Conservation (phyloP, 1,140 invertebrate genomes). For the Anastatus disparis region DNA sequence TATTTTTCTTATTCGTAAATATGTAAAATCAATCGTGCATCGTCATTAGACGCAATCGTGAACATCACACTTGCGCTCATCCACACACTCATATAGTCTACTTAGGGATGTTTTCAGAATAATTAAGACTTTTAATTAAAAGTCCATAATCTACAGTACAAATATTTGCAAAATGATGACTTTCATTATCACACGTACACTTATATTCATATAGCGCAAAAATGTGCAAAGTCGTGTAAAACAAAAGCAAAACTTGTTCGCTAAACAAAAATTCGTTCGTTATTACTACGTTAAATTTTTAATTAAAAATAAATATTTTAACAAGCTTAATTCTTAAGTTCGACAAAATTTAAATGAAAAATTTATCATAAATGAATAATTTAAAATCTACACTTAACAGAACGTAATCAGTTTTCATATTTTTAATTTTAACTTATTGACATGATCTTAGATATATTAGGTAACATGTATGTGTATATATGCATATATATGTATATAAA, state of each 20-base stretch:
- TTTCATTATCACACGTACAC: slow-evolving; percentile 31
- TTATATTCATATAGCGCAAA: slow-evolving; percentile 3
- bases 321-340: slow-evolving; percentile 1
- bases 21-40: slow-evolving; percentile 36
- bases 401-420: slow-evolving; percentile 19
- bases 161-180: slow-evolving; percentile 38
- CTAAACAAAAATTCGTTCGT: slow-evolving; percentile 15
- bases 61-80: slow-evolving; percentile 14
- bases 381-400: slow-evolving; percentile 12
- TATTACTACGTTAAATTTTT: slow-evolving; percentile 9
- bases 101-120: not conserved
- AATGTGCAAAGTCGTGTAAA: slow-evolving; percentile 20
- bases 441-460: slow-evolving; percentile 10
- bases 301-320: slow-evolving; percentile 24
- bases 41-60: slow-evolving; percentile 2
- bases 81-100: slow-evolving; percentile 4
- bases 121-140: not conserved
- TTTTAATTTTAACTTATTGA: not conserved
- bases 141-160: slow-evolving; percentile 14
- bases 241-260: not conserved
- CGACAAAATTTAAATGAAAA: slow-evolving; percentile 1
- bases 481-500: too few relatives aligned
- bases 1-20: slow-evolving; percentile 34
- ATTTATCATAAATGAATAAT: slow-evolving; percentile 6
- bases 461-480: too few relatives aligned